phyloP scores from a whole-genome alignment of 2,797 vertebrate genomes.

The Menidia menidia region DNA sequence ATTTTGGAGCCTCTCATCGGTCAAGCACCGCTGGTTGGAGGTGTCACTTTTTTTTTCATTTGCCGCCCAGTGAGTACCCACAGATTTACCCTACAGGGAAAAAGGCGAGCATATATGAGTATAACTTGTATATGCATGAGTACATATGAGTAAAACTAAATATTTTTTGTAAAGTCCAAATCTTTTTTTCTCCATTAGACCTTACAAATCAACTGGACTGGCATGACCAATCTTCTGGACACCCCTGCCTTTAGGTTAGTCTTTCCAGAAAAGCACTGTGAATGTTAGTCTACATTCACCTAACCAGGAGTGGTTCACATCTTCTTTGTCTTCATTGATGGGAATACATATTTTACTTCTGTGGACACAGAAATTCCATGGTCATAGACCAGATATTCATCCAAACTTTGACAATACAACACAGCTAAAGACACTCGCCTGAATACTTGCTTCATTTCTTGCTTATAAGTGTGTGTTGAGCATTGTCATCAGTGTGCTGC shows the following conservation, averaged over 20 bases:
- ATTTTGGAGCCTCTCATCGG: slow-evolving; percentile 92
- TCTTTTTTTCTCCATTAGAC: slow-evolving; percentile 58
- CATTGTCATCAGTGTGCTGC: too few species aligned
- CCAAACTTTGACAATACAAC: too few species aligned
- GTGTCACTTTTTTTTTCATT: slow-evolving; percentile 94
- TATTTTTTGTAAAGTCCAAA: background rate
- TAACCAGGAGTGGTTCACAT: too few species aligned
- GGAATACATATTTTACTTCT: too few species aligned
- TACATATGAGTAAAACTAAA: too few species aligned
- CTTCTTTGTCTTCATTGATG: too few species aligned
- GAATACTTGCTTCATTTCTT: too few species aligned
- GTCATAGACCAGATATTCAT: too few species aligned
- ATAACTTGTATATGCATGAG: too few species aligned
- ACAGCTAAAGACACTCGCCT: too few species aligned
- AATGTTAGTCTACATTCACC: background rate
- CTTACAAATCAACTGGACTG: slow-evolving; percentile 94
- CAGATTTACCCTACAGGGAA: background rate
- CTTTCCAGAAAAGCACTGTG: background rate
- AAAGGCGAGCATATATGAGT: background rate
- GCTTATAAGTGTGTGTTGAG: too few species aligned
- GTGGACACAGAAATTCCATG: too few species aligned
- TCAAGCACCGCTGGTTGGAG: slow-evolving; percentile 90
- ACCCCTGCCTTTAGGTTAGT: slow-evolving; percentile 89
- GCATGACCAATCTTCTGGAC: slow-evolving; percentile 93
- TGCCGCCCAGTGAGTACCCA: slow-evolving; percentile 89